These are phyloP conservation scores for Drosophila tanythrix DNA, from an alignment of 2,888 invertebrate species.

Conservation along the genomic window DNA sequence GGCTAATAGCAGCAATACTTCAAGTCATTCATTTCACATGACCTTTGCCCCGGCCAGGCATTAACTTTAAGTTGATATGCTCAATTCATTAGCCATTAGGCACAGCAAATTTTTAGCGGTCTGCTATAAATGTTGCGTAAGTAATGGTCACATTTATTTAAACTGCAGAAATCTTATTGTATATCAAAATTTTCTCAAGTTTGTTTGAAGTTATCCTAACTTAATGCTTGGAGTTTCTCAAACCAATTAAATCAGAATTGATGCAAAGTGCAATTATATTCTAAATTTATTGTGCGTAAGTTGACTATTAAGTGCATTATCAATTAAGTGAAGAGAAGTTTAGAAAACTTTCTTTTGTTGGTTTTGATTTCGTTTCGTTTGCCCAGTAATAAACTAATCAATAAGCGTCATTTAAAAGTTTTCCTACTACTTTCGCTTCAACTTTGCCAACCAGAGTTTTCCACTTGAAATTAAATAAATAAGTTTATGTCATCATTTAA, in stretches of 20 bases:
- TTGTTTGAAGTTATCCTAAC: background rate
- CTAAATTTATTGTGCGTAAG: slow-evolving; percentile 18
- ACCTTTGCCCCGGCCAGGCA: slow-evolving; percentile 35
- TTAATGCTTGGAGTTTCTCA: background rate
- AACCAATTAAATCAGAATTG: slow-evolving; percentile 5
- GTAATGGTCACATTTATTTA: slow-evolving; percentile 13
- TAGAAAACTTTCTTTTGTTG: slow-evolving; percentile 23
- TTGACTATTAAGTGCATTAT: slow-evolving; percentile 15
- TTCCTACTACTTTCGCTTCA: slow-evolving; percentile 14
- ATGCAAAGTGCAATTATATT: slow-evolving; percentile 9
- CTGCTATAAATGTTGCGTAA: slow-evolving; percentile 9
- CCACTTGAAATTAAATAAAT: slow-evolving; percentile 50
- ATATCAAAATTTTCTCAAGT: background rate
- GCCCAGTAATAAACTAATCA: slow-evolving; percentile 53
- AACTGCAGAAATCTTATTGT: slow-evolving; percentile 5
- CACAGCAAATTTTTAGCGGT: slow-evolving; percentile 28
- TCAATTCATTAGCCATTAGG: slow-evolving; percentile 40
- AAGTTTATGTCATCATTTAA: slow-evolving; percentile 23
- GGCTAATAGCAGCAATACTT: slow-evolving; percentile 46
- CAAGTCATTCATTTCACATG: slow-evolving; percentile 42
- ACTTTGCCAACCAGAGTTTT: slow-evolving; percentile 30
- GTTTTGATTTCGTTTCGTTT: slow-evolving; percentile 19
- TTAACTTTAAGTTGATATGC: slow-evolving; percentile 42
- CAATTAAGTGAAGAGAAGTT: slow-evolving; percentile 20
- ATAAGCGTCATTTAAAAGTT: slow-evolving; percentile 66